A percentile compares a stretch with the other conserved stretches of the same genome.
Conservation (phyloP, 2,888 invertebrate genomes). For the Amblyjoppa fuscipennis region DNA sequence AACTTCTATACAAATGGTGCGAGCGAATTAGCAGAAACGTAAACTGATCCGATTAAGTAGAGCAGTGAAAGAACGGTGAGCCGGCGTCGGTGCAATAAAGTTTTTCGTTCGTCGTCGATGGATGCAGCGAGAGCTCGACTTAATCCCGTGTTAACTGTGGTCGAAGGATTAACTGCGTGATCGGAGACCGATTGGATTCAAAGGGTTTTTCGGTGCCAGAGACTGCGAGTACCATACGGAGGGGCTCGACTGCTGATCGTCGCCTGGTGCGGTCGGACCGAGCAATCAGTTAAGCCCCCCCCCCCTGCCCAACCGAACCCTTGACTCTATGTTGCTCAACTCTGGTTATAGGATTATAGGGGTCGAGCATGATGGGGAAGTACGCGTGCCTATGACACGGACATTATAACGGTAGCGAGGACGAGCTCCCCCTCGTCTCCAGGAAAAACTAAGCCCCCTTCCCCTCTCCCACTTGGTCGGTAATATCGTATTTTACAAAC, state of each 20-base stretch:
- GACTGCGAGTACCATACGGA: conserved; percentile 22
- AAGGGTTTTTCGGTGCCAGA: conserved; percentile 17
- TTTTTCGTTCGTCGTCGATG: background rate
- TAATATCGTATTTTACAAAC: conserved; percentile 43
- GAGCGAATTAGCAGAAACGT: conserved; percentile 21
- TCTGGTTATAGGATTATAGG: conserved; percentile 61
- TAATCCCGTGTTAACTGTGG: conserved; percentile 54
- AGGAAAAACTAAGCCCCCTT: conserved; percentile 28
- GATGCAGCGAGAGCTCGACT: background rate
- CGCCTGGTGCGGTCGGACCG: conserved; percentile 19
- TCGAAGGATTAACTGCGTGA: conserved; percentile 44
- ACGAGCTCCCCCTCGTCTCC: conserved; percentile 2
- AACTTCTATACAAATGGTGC: conserved; percentile 24
- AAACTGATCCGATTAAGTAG: conserved; percentile 36
- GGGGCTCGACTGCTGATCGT: conserved; percentile 20
- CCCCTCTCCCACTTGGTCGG: background rate
- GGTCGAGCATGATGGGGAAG: conserved; percentile 62
- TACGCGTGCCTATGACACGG: conserved; percentile 65
- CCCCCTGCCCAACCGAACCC: background rate
- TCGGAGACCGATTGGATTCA: conserved; percentile 8
- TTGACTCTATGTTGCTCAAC: conserved; percentile 56
- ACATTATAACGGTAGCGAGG: conserved; percentile 43
- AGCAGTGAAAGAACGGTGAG: conserved; percentile 13
- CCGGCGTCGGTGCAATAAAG: conserved; percentile 22
- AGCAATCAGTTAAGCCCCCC: conserved; percentile 52